phyloP scores from a whole-genome alignment of 2,797 vertebrate genomes.

The Caiman crocodilus region DNA sequence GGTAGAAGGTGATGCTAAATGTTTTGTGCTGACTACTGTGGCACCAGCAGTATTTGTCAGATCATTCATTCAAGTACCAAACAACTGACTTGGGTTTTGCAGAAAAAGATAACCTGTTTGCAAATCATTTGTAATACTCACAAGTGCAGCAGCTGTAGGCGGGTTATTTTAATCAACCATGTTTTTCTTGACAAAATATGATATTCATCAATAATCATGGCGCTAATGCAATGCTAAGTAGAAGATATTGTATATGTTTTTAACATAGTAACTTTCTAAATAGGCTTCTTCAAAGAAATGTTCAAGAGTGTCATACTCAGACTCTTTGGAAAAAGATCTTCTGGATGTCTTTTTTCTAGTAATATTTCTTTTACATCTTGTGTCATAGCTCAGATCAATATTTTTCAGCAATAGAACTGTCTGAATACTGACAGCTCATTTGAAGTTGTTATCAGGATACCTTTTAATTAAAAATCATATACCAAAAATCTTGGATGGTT shows the following conservation, averaged over 20 bases:
- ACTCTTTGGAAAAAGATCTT: not conserved
- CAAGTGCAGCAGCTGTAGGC: not conserved
- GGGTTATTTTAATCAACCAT: not conserved
- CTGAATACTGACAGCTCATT: not conserved
- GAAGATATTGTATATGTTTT: not conserved
- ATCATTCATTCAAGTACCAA: not conserved
- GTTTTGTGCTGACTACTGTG: constrained; percentile 10
- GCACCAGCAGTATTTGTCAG: not conserved
- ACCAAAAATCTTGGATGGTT: not conserved
- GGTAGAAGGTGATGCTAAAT: not conserved
- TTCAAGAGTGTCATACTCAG: not conserved
- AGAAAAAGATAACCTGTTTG: not conserved
- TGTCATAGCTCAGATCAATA: not conserved
- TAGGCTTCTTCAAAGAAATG: not conserved
- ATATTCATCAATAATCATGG: not conserved
- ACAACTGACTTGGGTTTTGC: constrained; percentile 8
- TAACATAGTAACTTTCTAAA: not conserved
- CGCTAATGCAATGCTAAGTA: not conserved
- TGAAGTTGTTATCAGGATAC: not conserved
- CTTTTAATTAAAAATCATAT: not conserved
- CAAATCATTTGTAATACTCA: not conserved
- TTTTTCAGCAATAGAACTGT: not conserved
- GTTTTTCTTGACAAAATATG: constrained; percentile 18
- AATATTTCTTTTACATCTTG: not conserved
- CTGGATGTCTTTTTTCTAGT: not conserved